Evolutionary conservation across 2,113 vertebrate genomes (phyloP).

Genomic region (Dinomys branickii): DNA sequence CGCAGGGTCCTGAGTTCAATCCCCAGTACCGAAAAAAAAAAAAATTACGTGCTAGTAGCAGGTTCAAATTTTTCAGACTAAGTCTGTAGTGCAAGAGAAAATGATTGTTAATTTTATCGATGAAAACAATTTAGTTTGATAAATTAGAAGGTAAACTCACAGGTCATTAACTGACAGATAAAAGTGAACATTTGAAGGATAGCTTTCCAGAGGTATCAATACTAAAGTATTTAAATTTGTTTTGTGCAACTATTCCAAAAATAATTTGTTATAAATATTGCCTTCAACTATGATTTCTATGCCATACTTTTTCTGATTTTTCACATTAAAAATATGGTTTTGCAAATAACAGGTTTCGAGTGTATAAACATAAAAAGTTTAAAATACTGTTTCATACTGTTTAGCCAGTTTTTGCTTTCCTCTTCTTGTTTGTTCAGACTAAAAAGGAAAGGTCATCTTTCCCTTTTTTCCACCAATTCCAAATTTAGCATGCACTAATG

Average conservation of each 20-base stretch:
- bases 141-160: constrained; percentile 31
- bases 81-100: constrained; percentile 23
- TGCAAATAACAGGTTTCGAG: constrained; percentile 43
- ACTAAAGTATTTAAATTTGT: constrained; percentile 32
- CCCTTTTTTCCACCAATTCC: constrained; percentile 4
- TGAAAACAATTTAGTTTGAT: constrained; percentile 40
- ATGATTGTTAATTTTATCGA: constrained; percentile 55
- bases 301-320: constrained; percentile 38
- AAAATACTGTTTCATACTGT: constrained; percentile 28
- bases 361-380: constrained; percentile 42
- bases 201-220: constrained; percentile 29
- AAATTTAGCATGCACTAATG: constrained; percentile 62
- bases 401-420: constrained; percentile 53
- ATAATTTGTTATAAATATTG: constrained; percentile 29
- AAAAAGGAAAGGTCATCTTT: constrained; percentile 57
- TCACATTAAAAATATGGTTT: constrained; percentile 38
- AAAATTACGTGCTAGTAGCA: neutral
- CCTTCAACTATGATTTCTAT: constrained; percentile 48
- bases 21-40: too few species aligned
- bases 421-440: constrained; percentile 61
- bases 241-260: constrained; percentile 31
- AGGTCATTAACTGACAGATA: constrained; percentile 5
- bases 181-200: constrained; percentile 41
- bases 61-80: constrained; percentile 32
- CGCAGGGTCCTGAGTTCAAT: too few species aligned